Evolutionary conservation across 2,888 invertebrate genomes (phyloP).

Genomic region (Tridacna gigas): DNA sequence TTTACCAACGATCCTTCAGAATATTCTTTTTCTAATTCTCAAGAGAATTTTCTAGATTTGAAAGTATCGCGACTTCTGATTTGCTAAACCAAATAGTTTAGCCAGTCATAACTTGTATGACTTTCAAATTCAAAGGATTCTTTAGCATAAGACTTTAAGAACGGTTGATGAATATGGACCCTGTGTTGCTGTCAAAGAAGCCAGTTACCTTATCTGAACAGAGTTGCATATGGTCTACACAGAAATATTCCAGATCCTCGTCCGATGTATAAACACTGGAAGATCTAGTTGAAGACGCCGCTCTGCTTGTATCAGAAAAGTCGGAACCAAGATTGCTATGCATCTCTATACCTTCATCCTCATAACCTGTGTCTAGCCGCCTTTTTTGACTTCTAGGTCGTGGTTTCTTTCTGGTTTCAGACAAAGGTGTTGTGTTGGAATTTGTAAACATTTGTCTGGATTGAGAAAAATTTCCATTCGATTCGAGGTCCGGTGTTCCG

Average conservation of each 20-base stretch:
- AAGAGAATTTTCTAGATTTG: too few species aligned
- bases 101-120: too few species aligned
- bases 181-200: too few species aligned
- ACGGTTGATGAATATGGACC: too few species aligned
- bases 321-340: slow-evolving; percentile 26
- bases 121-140: too few species aligned
- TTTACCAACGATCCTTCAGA: too few species aligned
- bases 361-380: not conserved
- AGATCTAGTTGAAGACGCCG: slow-evolving; percentile 1
- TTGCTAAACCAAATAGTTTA: too few species aligned
- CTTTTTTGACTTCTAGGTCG: not conserved
- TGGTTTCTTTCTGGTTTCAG: not conserved
- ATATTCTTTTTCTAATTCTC: too few species aligned
- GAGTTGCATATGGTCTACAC: slow-evolving; percentile 60
- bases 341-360: slow-evolving; percentile 15
- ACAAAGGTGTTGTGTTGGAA: not conserved
- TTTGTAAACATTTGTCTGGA: not conserved
- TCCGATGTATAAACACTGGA: slow-evolving; percentile 16
- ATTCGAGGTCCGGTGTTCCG: not conserved
- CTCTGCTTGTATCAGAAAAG: slow-evolving; percentile 24
- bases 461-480: not conserved
- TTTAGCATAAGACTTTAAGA: not conserved
- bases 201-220: slow-evolving; percentile 47
- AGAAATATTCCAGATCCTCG: slow-evolving; percentile 52
- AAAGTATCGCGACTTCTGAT: too few species aligned